phyloP scores from a whole-genome alignment of 2,888 invertebrate species.

The Drosophila imparisetae region DNA sequence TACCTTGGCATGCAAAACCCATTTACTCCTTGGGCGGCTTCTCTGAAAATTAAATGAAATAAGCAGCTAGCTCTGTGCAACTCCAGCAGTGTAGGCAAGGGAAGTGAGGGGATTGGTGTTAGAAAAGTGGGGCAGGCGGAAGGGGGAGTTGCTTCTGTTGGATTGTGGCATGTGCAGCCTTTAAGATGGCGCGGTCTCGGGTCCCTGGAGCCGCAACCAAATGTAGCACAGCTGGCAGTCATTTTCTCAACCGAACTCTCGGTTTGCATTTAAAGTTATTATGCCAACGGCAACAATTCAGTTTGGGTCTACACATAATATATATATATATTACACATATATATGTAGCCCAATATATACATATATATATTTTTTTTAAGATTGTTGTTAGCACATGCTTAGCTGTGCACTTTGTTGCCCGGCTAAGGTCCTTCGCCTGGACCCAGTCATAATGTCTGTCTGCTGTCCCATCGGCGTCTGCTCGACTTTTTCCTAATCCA shows the following conservation, averaged over 20 bases:
- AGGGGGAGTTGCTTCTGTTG: background rate
- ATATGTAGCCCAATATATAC: background rate
- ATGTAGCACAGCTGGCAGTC: constrained; percentile 71
- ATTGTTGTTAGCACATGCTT: constrained; percentile 48
- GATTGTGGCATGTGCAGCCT: constrained; percentile 57
- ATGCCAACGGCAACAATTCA: constrained; percentile 33
- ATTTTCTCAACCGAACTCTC: constrained; percentile 37
- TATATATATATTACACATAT: background rate
- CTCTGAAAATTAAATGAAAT: constrained; percentile 74
- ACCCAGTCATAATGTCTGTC: constrained; percentile 2
- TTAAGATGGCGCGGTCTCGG: constrained; percentile 37
- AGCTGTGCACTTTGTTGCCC: constrained; percentile 45
- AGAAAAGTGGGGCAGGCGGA: background rate
- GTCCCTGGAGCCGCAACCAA: constrained; percentile 44
- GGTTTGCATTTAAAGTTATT: constrained; percentile 64
- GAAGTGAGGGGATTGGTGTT: background rate
- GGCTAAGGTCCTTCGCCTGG: constrained; percentile 36
- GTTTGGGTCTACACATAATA: constrained; percentile 17
- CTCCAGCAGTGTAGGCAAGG: constrained; percentile 16
- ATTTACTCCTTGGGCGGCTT: constrained; percentile 56
- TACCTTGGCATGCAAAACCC: constrained; percentile 52
- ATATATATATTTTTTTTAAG: background rate
- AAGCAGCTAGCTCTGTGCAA: constrained; percentile 69
- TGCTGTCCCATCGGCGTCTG: constrained; percentile 10
- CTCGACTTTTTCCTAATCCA: constrained; percentile 34